Percentiles rank a stretch among this genome's conserved stretches.
phyloP scores from a whole-genome alignment of 2,113 vertebrate species.

The Protobothrops flavoviridis region DNA sequence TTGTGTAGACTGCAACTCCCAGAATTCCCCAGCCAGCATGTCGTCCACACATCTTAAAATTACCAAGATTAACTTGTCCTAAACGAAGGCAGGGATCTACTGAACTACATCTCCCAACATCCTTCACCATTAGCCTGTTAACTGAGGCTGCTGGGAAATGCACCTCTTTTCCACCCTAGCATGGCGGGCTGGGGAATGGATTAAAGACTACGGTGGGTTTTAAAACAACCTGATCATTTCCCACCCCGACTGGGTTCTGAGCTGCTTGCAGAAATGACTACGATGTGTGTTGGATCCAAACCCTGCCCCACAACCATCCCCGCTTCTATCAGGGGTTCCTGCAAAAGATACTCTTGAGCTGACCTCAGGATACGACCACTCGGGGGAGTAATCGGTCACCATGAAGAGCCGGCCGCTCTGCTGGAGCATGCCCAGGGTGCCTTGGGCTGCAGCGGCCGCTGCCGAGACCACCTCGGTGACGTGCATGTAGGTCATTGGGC shows the following conservation, averaged over 20 bases:
- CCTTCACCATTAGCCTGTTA: neutral
- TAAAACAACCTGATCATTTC: neutral
- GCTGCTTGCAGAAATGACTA: neutral
- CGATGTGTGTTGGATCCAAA: neutral
- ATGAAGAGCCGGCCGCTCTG: conserved; percentile 94
- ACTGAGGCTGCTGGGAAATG: neutral
- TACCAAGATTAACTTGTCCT: neutral
- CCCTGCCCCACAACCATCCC: neutral
- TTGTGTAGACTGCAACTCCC: too few relatives aligned
- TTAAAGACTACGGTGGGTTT: neutral
- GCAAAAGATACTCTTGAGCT: conserved; percentile 45
- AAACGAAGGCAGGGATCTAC: neutral
- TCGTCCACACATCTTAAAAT: neutral
- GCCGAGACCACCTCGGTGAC: conserved; percentile 96
- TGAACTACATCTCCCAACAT: neutral
- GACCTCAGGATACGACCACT: conserved; percentile 99
- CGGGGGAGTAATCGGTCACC: conserved; percentile 98
- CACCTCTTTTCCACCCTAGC: neutral
- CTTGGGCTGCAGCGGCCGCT: conserved; percentile 82
- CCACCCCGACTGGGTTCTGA: neutral
- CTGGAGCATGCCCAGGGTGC: conserved; percentile 92
- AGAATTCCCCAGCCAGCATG: too few relatives aligned
- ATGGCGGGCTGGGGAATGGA: too few relatives aligned
- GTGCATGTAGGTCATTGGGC: conserved; percentile 95
- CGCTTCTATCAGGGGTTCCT: neutral